Evolutionary conservation across 2,797 vertebrate species (phyloP), one percentile per base, ranked within the genome.

Genomic region (Crocodylus rhombifer): DNA sequence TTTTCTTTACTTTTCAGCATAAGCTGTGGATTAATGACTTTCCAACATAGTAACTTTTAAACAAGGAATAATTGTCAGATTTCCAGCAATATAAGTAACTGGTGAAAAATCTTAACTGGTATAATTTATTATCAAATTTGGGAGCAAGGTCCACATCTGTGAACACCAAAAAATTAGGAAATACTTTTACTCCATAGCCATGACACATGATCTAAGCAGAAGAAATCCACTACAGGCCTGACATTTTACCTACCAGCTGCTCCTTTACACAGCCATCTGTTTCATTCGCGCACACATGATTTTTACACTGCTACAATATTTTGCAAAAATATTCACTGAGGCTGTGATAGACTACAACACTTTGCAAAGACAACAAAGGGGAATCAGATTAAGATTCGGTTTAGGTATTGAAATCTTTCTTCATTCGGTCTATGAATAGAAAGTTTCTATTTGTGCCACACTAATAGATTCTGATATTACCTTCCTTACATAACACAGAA

Each of bases 241-340:
- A 81, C 86, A 78, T 94, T 95, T 92, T 89, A 80, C 88, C 55
- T 79, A 88, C 87, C 96, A 97, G 95, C 95, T 97, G 96, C 95
- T 95, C 82, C 88, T 91, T 94, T 95, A 80, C 84, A 77, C 95
- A 93, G 92, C 92, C 95, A 97, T 96, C 95, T 95, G 95, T 90
- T 95, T 90, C 86, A 80, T 91, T 93, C 93, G 88, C 67, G 82
- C 74, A 92, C 87, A 84, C 73, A 61, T 0, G 2, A 78, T 51
- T 58, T 87, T 20, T 61, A 51, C 60, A 91, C 90, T 95, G 92
- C 92, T 96, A 95, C 86, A 92, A 90, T 71, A 80, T 65, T 89
- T 86, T 84, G 91, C 85, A 33, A 51, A 61, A 75, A 83, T 21
- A 25, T 55, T 93, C 80, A 51, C 88, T 73, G 16, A 23, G 86